A percentile compares a stretch with the other conserved stretches of the same genome.
Conservation (phyloP, 2,113 vertebrate species). For the Perca flavescens region DNA sequence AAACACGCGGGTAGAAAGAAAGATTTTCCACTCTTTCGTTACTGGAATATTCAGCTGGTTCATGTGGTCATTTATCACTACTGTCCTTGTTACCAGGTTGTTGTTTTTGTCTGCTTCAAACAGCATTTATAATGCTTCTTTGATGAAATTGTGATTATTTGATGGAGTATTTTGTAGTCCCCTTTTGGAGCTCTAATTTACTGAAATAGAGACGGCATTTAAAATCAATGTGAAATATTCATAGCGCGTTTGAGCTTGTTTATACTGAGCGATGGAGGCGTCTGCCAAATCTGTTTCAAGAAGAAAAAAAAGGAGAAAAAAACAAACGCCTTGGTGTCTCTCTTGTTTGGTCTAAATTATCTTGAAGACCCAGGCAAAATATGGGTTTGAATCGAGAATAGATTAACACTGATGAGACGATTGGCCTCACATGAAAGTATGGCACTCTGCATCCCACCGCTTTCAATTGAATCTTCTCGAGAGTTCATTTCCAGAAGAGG, state of each 20-base stretch:
- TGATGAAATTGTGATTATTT: conserved; percentile 75
- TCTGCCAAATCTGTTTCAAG: conserved; percentile 61
- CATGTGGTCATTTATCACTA: conserved; percentile 44
- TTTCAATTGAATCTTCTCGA: not conserved
- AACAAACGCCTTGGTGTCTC: conserved; percentile 20
- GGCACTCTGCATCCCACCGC: not conserved
- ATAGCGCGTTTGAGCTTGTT: conserved; percentile 71
- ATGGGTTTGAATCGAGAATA: conserved; percentile 28
- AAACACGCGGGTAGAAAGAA: conserved; percentile 56
- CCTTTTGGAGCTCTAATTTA: conserved; percentile 70
- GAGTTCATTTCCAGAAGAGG: not conserved
- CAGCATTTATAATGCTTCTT: conserved; percentile 65
- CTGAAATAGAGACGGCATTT: conserved; percentile 72
- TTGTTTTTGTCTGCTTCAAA: conserved; percentile 49
- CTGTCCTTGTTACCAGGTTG: conserved; percentile 51
- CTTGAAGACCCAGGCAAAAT: conserved; percentile 29
- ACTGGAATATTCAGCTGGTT: conserved; percentile 70
- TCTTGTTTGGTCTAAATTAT: conserved; percentile 47
- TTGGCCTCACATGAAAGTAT: conserved; percentile 8
- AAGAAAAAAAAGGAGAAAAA: conserved; percentile 9
- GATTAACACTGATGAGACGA: conserved; percentile 14
- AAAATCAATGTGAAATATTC: conserved; percentile 78
- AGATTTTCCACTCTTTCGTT: conserved; percentile 41
- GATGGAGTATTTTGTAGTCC: conserved; percentile 77
- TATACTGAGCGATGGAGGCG: conserved; percentile 57